phyloP scores from a whole-genome alignment of 92 coral and sea anemone species.

The Isaurus tuberculatus region DNA sequence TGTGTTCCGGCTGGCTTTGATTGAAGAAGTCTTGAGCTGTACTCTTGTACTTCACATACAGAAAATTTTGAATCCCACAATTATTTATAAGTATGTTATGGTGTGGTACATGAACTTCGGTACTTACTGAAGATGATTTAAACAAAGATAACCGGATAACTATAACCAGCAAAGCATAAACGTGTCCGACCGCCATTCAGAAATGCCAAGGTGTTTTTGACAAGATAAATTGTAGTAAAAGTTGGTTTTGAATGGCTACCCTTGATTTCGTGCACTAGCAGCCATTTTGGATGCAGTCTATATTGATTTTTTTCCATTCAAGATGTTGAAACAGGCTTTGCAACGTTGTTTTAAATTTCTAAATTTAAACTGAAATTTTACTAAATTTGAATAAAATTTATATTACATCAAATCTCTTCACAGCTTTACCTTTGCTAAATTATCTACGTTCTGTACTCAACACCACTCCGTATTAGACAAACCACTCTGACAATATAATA shows the following conservation, averaged over 20 bases:
- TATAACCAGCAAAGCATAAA: conserved; percentile 3
- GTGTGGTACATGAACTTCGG: conserved; percentile 10
- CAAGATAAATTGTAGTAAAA: conserved; percentile 5
- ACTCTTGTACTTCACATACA: conserved; percentile 3
- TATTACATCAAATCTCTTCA: background rate
- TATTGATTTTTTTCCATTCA: background rate
- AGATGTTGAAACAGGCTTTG: background rate
- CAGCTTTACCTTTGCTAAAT: background rate
- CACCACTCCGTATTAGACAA: too few relatives aligned
- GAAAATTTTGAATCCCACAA: background rate
- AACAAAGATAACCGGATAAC: background rate
- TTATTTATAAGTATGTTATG: conserved; percentile 3
- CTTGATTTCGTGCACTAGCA: conserved; percentile 4
- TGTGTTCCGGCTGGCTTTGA: conserved; percentile 5
- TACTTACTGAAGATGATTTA: conserved; percentile 6
- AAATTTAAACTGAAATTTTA: background rate
- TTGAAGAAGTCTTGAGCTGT: conserved; percentile 8
- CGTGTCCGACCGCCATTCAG: conserved; percentile 6
- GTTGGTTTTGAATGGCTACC: too few relatives aligned
- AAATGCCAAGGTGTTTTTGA: too few relatives aligned
- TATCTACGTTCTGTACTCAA: too few relatives aligned
- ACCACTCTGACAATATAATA: too few relatives aligned
- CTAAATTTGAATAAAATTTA: background rate
- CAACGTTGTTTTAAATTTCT: background rate
- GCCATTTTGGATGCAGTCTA: conserved; percentile 1